phyloP scores from a whole-genome alignment of 2,888 invertebrate species.

The Callyntrura sp. region DNA sequence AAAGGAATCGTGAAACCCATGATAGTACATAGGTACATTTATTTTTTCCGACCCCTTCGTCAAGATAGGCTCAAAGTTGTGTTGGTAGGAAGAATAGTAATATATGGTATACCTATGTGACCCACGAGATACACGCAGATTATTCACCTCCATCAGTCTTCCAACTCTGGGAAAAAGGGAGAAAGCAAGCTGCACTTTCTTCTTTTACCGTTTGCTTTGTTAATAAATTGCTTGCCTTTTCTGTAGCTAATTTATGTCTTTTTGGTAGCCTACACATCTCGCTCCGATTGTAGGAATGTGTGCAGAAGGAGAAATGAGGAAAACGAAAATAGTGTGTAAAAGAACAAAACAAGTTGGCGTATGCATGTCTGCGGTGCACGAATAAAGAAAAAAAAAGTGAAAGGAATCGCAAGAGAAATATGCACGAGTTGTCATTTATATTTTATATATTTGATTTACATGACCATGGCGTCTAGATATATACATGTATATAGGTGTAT shows the following conservation, averaged over 20 bases:
- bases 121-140: slow-evolving; percentile 75
- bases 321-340: not conserved
- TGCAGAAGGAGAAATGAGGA: slow-evolving; percentile 18
- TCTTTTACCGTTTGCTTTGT: slow-evolving; percentile 49
- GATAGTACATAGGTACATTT: slow-evolving; percentile 7
- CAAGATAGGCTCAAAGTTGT: not conserved
- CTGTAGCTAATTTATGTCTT: slow-evolving; percentile 74
- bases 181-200: slow-evolving; percentile 37
- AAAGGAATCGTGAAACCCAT: slow-evolving; percentile 2
- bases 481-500: not conserved
- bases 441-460: slow-evolving; percentile 77
- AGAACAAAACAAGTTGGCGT: slow-evolving; percentile 53
- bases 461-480: slow-evolving; percentile 55
- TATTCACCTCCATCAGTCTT: slow-evolving; percentile 70
- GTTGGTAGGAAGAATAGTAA: slow-evolving; percentile 2
- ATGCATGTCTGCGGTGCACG: slow-evolving; percentile 5
- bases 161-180: slow-evolving; percentile 6
- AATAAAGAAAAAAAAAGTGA: slow-evolving; percentile 30
- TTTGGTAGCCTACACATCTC: slow-evolving; percentile 23
- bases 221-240: slow-evolving; percentile 73
- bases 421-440: slow-evolving; percentile 72
- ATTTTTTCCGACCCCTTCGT: slow-evolving; percentile 14
- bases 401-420: slow-evolving; percentile 18
- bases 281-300: slow-evolving; percentile 20
- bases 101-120: slow-evolving; percentile 48